A percentile compares a stretch with the other conserved stretches of the same genome.
These are phyloP conservation scores for Cichladusa arquata DNA, from an alignment of 2,113 vertebrate genomes.

Conservation along the genomic window DNA sequence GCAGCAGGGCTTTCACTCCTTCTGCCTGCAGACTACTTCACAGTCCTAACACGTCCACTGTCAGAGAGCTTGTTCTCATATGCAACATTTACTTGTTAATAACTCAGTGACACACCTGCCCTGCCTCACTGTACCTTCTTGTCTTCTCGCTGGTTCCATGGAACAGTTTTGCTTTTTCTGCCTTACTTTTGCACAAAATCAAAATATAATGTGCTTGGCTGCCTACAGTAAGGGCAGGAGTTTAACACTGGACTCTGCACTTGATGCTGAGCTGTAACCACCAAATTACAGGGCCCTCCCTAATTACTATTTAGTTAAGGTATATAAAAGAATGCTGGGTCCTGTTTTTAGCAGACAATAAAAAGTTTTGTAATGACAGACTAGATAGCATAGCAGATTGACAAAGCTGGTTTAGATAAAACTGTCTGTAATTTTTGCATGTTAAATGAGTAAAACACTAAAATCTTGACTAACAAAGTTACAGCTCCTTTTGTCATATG, in stretches of 20 bases:
- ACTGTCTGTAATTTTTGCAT: not conserved
- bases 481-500: not conserved
- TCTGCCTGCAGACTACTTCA: not conserved
- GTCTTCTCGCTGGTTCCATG: not conserved
- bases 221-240: not conserved
- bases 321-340: not conserved
- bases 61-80: not conserved
- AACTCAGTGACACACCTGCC: not conserved
- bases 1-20: not conserved
- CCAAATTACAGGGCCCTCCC: not conserved
- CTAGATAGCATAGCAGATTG: not conserved
- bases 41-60: not conserved
- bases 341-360: not conserved
- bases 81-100: not conserved
- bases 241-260: not conserved
- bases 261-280: not conserved
- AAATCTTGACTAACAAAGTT: not conserved
- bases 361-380: not conserved
- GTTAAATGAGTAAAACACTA: not conserved
- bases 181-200: not conserved
- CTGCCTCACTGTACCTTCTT: not conserved
- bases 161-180: not conserved
- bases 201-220: not conserved
- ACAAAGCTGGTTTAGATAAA: not conserved
- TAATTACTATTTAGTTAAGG: not conserved